Conservation (phyloP, 2,888 invertebrate genomes). For the Prostheceraeus crozeri region DNA sequence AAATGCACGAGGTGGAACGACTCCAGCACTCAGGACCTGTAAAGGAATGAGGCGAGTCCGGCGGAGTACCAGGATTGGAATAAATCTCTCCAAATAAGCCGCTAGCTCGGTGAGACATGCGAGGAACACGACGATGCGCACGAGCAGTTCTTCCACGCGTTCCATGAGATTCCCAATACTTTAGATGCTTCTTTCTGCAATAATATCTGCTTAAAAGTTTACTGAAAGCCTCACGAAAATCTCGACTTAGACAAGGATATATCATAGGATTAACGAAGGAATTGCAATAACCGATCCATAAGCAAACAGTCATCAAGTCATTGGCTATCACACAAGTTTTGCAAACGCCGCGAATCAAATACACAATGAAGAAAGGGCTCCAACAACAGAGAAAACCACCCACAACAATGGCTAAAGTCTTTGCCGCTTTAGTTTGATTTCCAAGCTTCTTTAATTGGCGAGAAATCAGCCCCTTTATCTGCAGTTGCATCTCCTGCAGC, state of each 20-base stretch:
- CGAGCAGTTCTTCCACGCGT: not conserved
- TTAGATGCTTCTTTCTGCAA: conserved; percentile 26
- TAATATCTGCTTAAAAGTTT: conserved; percentile 58
- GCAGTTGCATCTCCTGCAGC: not conserved
- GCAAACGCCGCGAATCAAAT: conserved; percentile 71
- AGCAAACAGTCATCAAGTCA: conserved; percentile 67
- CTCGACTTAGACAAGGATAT: conserved; percentile 77
- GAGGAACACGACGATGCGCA: not conserved
- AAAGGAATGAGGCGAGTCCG: conserved; percentile 2
- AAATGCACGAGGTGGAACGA: conserved; percentile 7
- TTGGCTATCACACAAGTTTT: conserved; percentile 58
- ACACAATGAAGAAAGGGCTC: conserved; percentile 75
- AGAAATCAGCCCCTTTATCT: conserved; percentile 25
- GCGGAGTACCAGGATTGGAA: too few species aligned
- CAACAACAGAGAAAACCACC: conserved; percentile 78
- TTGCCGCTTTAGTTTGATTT: conserved; percentile 75
- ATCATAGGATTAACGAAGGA: conserved; percentile 81
- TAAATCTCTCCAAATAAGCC: too few species aligned
- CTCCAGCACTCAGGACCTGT: not conserved
- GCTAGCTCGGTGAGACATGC: too few species aligned
- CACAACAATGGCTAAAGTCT: conserved; percentile 73
- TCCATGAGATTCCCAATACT: conserved; percentile 28
- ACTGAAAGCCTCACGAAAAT: conserved; percentile 78
- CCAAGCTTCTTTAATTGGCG: conserved; percentile 30
- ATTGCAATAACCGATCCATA: conserved; percentile 79